A percentile compares a stretch with the other conserved stretches of the same genome.
These are phyloP conservation scores for Dynastes tityus DNA, from an alignment of 2,888 invertebrate species.

Conservation along the genomic window DNA sequence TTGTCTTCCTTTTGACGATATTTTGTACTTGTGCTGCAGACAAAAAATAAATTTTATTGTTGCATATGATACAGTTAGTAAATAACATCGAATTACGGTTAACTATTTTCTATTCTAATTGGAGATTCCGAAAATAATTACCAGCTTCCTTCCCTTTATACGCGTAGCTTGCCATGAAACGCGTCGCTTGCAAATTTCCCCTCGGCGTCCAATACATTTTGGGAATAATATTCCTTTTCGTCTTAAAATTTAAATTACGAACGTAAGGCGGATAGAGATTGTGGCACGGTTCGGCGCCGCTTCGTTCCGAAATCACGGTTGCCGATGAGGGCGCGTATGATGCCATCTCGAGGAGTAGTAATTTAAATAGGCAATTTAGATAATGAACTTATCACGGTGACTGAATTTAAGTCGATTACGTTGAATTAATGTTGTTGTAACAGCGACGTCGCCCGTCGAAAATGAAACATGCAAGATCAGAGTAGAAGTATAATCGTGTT, in stretches of 20 bases:
- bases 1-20: no score
- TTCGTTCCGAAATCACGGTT: slow-evolving; percentile 8
- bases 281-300: background rate
- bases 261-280: background rate
- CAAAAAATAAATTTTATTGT: no score
- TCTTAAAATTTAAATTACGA: slow-evolving; percentile 40
- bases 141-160: background rate
- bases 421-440: slow-evolving; percentile 40
- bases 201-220: slow-evolving; percentile 1
- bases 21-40: no score
- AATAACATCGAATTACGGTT: background rate
- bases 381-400: slow-evolving; percentile 47
- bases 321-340: slow-evolving; percentile 6
- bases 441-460: slow-evolving; percentile 10
- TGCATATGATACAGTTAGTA: background rate
- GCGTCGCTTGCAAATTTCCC: background rate
- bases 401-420: slow-evolving; percentile 44
- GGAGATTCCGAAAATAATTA: background rate
- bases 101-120: background rate
- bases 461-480: slow-evolving; percentile 35
- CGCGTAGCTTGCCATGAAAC: background rate
- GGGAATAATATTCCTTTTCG: slow-evolving; percentile 23
- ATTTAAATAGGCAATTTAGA: slow-evolving; percentile 47
- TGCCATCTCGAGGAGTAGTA: slow-evolving; percentile 17
- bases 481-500: slow-evolving; percentile 33